A percentile compares a stretch with the other conserved stretches of the same genome.
These are phyloP conservation scores for Drosophila pseudoobscura DNA, from an alignment of 1,140 invertebrate species.

Conservation along the genomic window DNA sequence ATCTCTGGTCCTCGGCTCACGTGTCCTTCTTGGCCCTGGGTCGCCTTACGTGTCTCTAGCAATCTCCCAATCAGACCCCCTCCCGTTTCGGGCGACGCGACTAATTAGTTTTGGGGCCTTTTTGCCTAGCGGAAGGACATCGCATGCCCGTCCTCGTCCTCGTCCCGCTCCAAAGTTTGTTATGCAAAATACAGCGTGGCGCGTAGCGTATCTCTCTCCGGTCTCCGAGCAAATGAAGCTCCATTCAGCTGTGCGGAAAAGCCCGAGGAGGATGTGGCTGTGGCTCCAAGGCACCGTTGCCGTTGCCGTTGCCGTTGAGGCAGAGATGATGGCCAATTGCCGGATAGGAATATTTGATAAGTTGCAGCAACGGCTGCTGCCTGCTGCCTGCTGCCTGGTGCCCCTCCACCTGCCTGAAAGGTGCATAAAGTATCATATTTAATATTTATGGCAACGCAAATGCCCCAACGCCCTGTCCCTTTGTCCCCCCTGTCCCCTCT, in stretches of 20 bases:
- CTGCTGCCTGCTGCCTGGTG: too few relatives aligned
- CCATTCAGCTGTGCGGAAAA: conserved; percentile 50
- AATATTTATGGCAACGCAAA: conserved; percentile 68
- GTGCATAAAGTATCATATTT: conserved; percentile 79
- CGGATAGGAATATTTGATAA: conserved; percentile 80
- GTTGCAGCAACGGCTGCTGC: conserved; percentile 39
- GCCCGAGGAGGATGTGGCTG: conserved; percentile 54
- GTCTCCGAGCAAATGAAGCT: conserved; percentile 73
- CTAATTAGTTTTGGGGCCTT: conserved; percentile 74
- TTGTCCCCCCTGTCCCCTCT: neutral
- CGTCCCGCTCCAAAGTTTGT: conserved; percentile 63
- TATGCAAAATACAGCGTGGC: conserved; percentile 75
- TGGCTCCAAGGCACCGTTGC: conserved; percentile 49
- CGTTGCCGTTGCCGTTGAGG: neutral
- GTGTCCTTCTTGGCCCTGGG: conserved; percentile 7
- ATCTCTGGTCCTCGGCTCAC: conserved; percentile 60
- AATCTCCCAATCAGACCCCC: too few relatives aligned
- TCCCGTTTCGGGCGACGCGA: conserved; percentile 28
- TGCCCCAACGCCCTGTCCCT: conserved; percentile 15
- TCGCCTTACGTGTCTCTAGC: too few relatives aligned
- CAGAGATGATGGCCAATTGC: conserved; percentile 72
- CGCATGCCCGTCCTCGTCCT: neutral
- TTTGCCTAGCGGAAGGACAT: conserved; percentile 37
- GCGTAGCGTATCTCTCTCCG: conserved; percentile 47
- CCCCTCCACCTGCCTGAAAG: conserved; percentile 19